Evolutionary conservation across 2,113 vertebrate species (phyloP).

Genomic region (Thalassoma bifasciatum): DNA sequence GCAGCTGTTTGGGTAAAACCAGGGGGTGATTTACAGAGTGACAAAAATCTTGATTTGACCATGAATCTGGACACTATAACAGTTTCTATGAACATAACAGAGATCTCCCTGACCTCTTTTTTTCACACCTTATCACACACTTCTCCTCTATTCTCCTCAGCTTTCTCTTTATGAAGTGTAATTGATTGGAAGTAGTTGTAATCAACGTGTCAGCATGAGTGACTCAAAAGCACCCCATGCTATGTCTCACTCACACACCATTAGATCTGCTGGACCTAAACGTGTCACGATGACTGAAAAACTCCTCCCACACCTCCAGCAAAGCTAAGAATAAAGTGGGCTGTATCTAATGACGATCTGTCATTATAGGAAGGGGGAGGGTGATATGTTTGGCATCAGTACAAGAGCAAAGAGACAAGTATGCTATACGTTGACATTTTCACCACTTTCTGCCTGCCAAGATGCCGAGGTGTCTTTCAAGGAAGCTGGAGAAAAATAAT

Average conservation of each 20-base stretch:
- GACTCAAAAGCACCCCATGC: conserved; percentile 58
- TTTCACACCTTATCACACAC: not conserved
- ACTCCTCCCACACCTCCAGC: conserved; percentile 48
- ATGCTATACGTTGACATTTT: conserved; percentile 24
- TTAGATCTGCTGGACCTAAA: conserved; percentile 69
- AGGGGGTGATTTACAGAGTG: conserved; percentile 31
- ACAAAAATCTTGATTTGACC: conserved; percentile 61
- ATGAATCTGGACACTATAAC: not conserved
- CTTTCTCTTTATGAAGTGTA: conserved; percentile 52
- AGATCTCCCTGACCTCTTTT: conserved; percentile 36
- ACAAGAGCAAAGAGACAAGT: conserved; percentile 37
- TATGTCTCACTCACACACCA: conserved; percentile 44
- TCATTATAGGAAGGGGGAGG: conserved; percentile 11
- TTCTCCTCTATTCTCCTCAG: conserved; percentile 24
- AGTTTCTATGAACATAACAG: conserved; percentile 48
- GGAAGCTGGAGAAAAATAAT: conserved; percentile 42
- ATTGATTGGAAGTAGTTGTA: conserved; percentile 72
- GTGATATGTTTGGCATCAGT: conserved; percentile 58
- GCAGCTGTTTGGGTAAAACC: conserved; percentile 25
- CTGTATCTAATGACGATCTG: conserved; percentile 40
- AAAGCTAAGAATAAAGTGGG: conserved; percentile 28
- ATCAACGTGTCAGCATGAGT: conserved; percentile 65
- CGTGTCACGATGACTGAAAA: conserved; percentile 66
- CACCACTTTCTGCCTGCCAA: conserved; percentile 40
- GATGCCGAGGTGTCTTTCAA: conserved; percentile 17